Base-by-base conservation (phyloP, 1,140 invertebrate species). In the Tetramorium simillimum region DNA sequence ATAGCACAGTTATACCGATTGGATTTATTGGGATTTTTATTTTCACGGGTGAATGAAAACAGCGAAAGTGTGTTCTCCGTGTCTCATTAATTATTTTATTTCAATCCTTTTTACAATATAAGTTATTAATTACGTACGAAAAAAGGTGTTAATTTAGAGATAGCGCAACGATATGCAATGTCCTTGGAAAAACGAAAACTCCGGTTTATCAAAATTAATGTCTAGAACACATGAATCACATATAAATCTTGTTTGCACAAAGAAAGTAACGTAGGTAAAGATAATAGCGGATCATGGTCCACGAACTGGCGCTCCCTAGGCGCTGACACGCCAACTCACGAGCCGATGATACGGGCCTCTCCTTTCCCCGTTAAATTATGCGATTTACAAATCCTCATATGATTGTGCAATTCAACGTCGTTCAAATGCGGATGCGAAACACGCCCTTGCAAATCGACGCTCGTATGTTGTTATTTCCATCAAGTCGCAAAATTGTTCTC, bases 221-320 rank as follows among this genome's bases (percentile, higher is more conserved):
- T 18, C 9, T 24, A 12, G 40, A 24, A 28, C 40, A 40, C 4
- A 12, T 4, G 51, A 4, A n/a, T 65, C 16, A 18, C 51, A 37
- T 18, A 40, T 24, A 77, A n/a, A 21, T 62, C 18, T 58, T n/a
- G 3, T 65, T 69, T 24, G 9, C 33, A 51, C n/a, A 67, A 33
- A 65, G 18, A 40, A 67, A 51, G 62, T 18, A 1, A 5, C 3
- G 14, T 40, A 67, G 67, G 40, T 82, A 84, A 84, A 51, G 28
- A 60, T 33, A 24, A 65, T 9, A 58, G 5, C 24, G n/a, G 40
- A 51, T 28, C 21, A 3, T 67, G 24, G 18, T 70, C 76, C 14
- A 24, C 40, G 24, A 82, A 53, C 76, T 86, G 73, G 85, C 85
- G 75, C 76, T 12, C 85, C 6, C 85, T 86, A n/a, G 56, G 3